These are phyloP conservation scores for Scaptomyza caliginosa DNA, from an alignment of 2,888 invertebrate species.

Conservation along the genomic window DNA sequence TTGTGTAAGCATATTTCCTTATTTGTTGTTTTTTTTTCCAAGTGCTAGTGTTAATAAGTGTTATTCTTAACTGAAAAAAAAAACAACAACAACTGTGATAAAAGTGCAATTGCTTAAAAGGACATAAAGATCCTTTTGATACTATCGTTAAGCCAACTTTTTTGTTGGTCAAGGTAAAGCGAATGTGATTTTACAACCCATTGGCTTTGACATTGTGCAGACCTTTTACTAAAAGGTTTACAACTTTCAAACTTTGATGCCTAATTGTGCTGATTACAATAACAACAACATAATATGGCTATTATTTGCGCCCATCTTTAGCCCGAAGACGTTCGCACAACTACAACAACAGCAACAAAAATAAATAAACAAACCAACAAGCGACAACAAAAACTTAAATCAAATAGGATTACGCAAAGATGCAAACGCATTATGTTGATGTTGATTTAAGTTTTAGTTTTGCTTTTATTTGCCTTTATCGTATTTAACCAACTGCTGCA, in stretches of 20 bases:
- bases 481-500: slow-evolving; percentile 51
- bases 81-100: not conserved
- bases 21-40: slow-evolving; percentile 1
- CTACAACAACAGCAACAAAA: slow-evolving; percentile 10
- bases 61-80: not conserved
- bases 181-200: slow-evolving; percentile 11
- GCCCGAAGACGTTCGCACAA: slow-evolving; percentile 12
- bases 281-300: slow-evolving; percentile 37
- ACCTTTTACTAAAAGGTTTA: slow-evolving; percentile 28
- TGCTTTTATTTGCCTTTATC: slow-evolving; percentile 50
- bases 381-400: slow-evolving; percentile 26
- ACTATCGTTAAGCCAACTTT: not conserved
- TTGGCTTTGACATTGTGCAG: slow-evolving; percentile 15
- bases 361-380: slow-evolving; percentile 41
- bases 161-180: slow-evolving; percentile 41
- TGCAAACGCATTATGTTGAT: slow-evolving; percentile 67
- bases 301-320: slow-evolving; percentile 24
- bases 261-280: slow-evolving; percentile 58
- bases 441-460: slow-evolving; percentile 58
- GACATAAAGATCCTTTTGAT: not conserved
- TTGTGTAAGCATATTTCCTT: slow-evolving; percentile 48
- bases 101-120: not conserved
- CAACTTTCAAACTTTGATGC: slow-evolving; percentile 44
- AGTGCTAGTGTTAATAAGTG: not conserved
- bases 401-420: slow-evolving; percentile 70